Evolutionary conservation across 2,888 invertebrate genomes (phyloP), one percentile per base, ranked within the genome.

Genomic region (Stegophylla sp.): DNA sequence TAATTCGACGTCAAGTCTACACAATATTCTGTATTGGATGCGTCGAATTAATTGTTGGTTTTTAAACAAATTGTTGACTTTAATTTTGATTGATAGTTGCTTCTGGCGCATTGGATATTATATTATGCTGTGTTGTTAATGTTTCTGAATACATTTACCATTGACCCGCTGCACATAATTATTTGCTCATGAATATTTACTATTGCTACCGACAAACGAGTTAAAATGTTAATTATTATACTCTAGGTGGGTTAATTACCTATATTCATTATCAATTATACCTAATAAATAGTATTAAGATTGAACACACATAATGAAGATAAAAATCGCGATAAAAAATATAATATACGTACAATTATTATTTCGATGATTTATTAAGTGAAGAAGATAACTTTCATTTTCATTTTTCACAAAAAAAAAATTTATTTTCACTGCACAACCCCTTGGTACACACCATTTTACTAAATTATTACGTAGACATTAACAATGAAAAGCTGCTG

Each of bases 211-310:
- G 34, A 23, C 12, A 5, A 56, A 56, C 20, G 10, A 20, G 20
- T 56, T 12, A 28, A 51, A 13, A 48, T 69, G 26, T 13, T 48
- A 69, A 69, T 51, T 51, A 28, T 28, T 51, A 28, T 28, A 69
- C 12, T 12, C 48, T 28, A 66, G 63, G n/a, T 41, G 4, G 10
- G 17, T 51, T 51, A 51, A 69, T 67, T 48, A 67, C 5, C n/a
- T 3, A 15, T 10, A 23, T 51, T 20, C 12, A 26, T 48, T 26
- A 17, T 64, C 53, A 20, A 64, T 34, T n/a, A 23, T 48, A n/a
- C n/a, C n/a, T n/a, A 48, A 48, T 48, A 5, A 26, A 7, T 28
- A 48, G 28, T 23, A 23, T 56, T 56, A 56, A 56, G 23, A 23
- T 56, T 56, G 23, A 23, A 56, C 20, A 56, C 20, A 56, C 20